A percentile compares a stretch with the other conserved stretches of the same genome.
Evolutionary conservation across 1,140 invertebrate species (phyloP).

Genomic region (Penaeus japonicus): DNA sequence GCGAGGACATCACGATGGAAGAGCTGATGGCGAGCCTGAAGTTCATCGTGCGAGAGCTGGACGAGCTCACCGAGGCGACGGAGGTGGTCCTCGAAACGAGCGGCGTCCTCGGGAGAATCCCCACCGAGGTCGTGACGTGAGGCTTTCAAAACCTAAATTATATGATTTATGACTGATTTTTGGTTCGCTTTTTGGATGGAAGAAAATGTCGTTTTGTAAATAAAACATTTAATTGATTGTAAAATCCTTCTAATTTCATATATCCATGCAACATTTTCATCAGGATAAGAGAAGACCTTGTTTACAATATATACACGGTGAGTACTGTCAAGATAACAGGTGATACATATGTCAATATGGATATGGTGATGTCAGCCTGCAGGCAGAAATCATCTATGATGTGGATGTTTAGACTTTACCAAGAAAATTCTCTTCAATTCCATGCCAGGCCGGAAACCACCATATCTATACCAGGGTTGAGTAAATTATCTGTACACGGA

Average conservation of each 20-base stretch:
- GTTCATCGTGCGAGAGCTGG: background rate
- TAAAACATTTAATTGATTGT: constrained; percentile 47
- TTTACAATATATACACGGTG: constrained; percentile 43
- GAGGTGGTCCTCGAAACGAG: background rate
- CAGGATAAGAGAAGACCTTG: background rate
- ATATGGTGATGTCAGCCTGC: no score
- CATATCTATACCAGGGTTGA: no score
- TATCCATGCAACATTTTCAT: constrained; percentile 43
- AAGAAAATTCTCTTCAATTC: no score
- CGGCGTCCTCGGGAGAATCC: background rate
- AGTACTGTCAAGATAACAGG: background rate
- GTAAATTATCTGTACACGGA: no score
- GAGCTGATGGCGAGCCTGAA: background rate
- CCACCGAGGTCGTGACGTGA: constrained; percentile 8
- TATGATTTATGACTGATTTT: no score
- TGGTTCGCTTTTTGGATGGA: background rate
- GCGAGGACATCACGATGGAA: background rate
- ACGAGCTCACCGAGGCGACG: background rate
- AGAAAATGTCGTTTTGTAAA: background rate
- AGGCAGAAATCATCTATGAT: no score
- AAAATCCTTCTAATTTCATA: constrained; percentile 37
- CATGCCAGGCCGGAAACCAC: no score
- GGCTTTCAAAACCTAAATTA: background rate
- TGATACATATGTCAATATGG: no score
- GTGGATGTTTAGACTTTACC: no score